Base-by-base conservation (phyloP, 1,140 invertebrate genomes). In the Pseudomyrmex flavicornis region DNA sequence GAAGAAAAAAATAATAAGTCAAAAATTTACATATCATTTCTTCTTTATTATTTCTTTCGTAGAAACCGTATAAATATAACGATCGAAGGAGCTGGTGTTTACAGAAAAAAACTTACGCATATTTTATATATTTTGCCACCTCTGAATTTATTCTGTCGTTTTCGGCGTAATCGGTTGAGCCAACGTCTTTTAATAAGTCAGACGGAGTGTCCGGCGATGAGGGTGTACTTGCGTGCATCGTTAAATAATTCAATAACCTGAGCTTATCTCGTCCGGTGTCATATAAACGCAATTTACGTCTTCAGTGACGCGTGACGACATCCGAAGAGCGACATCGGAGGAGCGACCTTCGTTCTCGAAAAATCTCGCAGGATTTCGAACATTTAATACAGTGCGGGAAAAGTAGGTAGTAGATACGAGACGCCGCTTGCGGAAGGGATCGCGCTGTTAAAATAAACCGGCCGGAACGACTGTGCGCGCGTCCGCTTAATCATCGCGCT, bases 371-470 rank as follows among this genome's bases (percentile, higher is more conserved):
- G 65, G 76, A 80, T 80, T 80, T 80, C 70, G 54, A 80, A 80
- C 54, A 20, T 70, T 75, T 69, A 68, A 82, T 72, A 82, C 17
- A 48, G n/a, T n/a, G 15, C 35, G 35, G 5, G 35, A 35, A 0
- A 5, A 35, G 26, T 48, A 44, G n/a, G 20, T 22, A 22, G 20
- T 22, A 17, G 17, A 17, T 17, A 22, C 20, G 20, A 0, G 8
- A 66, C 50, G 8, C 26, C 63, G 58, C 58, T 73, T 82, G 58
- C 74, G 58, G 22, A 73, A 87, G 68, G 58, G 83, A 85, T 85
- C 56, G n/a, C 69, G n/a, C 69, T 74, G 75, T 85, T 82, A 76
- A 35, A 80, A 85, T 68, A 76, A 85, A 70, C 76, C n/a, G 62
- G 17, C 65, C 58, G 65, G 20, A 59, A 52, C 52, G 61, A 15